phyloP scores from a whole-genome alignment of 1,140 invertebrate species.

The Gonioctena quinquepunctata region DNA sequence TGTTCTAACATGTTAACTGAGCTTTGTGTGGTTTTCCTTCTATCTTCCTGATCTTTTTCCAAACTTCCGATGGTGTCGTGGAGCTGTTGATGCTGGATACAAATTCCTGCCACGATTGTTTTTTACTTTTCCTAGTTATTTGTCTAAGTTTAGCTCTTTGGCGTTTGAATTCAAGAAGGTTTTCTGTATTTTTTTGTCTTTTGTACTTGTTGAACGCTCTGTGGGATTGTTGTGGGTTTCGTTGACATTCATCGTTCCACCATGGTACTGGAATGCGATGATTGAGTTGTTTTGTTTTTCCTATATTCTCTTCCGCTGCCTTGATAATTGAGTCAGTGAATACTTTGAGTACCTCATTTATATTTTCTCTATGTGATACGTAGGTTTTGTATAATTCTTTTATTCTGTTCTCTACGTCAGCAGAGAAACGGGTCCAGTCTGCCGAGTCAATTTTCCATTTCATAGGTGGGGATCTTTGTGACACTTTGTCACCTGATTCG shows the following conservation, averaged over 20 bases:
- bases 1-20: too few relatives aligned
- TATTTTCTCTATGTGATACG: too few relatives aligned
- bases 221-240: slow-evolving; percentile 1
- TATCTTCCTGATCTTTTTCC: not conserved
- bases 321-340: not conserved
- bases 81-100: not conserved
- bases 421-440: too few relatives aligned
- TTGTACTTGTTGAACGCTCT: slow-evolving; percentile 8
- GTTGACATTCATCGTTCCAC: slow-evolving; percentile 8
- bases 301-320: not conserved
- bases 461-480: too few relatives aligned
- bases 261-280: slow-evolving; percentile 8
- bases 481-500: too few relatives aligned
- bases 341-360: too few relatives aligned
- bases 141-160: slow-evolving; percentile 3
- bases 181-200: slow-evolving; percentile 1
- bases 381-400: too few relatives aligned
- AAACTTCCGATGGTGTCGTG: not conserved
- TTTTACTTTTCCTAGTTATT: not conserved
- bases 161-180: slow-evolving; percentile 12
- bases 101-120: slow-evolving; percentile 19
- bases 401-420: too few relatives aligned
- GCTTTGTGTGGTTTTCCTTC: too few relatives aligned
- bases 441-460: too few relatives aligned
- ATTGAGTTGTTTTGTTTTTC: not conserved